Evolutionary conservation across 1,140 invertebrate genomes (phyloP).

Genomic region (Watersipora subatra): DNA sequence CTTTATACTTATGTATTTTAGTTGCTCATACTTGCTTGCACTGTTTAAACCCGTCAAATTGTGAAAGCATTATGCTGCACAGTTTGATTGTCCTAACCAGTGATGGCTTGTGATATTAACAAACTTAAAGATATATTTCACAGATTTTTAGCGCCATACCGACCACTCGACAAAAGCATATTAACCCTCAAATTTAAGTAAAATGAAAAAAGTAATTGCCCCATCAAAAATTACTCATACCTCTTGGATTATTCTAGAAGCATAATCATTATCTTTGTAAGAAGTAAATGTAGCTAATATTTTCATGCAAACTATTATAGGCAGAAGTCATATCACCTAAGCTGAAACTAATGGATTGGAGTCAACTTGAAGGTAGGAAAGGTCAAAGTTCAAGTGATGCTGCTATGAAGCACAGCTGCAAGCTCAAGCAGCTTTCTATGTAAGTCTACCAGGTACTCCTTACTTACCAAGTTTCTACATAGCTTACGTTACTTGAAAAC

Average conservation of each 20-base stretch:
- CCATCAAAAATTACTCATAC: no score
- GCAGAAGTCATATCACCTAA: not conserved
- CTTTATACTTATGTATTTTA: no score
- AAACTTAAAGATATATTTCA: no score
- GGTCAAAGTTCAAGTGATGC: not conserved
- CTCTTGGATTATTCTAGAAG: not conserved
- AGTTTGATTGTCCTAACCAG: no score
- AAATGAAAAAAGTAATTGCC: no score
- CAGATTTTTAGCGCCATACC: not conserved
- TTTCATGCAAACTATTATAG: not conserved
- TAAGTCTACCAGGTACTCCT: no score
- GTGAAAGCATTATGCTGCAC: no score
- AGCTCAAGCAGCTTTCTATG: not conserved
- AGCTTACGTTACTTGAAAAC: not conserved
- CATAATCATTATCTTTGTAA: not conserved
- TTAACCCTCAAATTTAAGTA: not conserved
- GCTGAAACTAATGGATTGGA: not conserved
- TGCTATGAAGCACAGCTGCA: not conserved
- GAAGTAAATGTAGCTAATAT: no score
- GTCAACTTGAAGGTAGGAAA: not conserved
- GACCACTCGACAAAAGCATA: not conserved
- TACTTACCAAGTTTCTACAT: no score
- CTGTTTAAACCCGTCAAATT: no score
- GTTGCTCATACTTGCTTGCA: no score
- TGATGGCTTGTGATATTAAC: no score